phyloP scores from a whole-genome alignment of 1,140 invertebrate genomes.

The Drosophila eugracilis region DNA sequence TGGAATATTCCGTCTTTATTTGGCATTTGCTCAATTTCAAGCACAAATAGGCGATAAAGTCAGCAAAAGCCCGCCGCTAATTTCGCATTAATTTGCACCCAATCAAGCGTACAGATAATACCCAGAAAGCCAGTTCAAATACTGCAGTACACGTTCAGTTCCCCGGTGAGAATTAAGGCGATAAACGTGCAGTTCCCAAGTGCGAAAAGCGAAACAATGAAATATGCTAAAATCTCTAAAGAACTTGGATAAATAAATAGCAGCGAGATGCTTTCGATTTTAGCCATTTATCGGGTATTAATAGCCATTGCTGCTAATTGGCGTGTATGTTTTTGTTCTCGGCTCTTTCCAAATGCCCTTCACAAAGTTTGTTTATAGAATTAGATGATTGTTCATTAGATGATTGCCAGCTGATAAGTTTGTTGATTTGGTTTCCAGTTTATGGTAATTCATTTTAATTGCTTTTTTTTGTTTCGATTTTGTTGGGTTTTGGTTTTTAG shows the following conservation, averaged over 20 bases:
- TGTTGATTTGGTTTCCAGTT: conserved; percentile 14
- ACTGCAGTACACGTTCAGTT: not conserved
- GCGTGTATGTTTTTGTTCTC: conserved; percentile 26
- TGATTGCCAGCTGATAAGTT: conserved; percentile 19
- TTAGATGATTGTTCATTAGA: conserved; percentile 13
- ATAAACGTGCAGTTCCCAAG: conserved; percentile 34
- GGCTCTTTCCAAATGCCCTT: conserved; percentile 47
- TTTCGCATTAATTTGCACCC: conserved; percentile 68
- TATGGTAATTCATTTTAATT: conserved; percentile 20
- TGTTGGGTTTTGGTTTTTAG: conserved; percentile 1
- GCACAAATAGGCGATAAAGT: conserved; percentile 27
- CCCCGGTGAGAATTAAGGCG: conserved; percentile 12
- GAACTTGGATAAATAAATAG: conserved; percentile 53
- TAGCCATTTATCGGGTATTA: conserved; percentile 38
- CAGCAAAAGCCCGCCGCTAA: conserved; percentile 38
- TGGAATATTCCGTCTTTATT: conserved; percentile 36
- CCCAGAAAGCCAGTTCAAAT: conserved; percentile 19
- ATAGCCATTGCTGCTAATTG: conserved; percentile 38
- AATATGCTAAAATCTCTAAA: conserved; percentile 36
- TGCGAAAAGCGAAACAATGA: conserved; percentile 28
- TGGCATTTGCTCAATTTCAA: conserved; percentile 37
- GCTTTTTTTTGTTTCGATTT: conserved; percentile 1
- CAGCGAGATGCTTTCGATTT: conserved; percentile 23
- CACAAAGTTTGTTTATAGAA: conserved; percentile 33
- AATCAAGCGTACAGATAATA: conserved; percentile 31